Conservation (phyloP, 92 coral and sea anemone genomes). For the Muricea muricata region DNA sequence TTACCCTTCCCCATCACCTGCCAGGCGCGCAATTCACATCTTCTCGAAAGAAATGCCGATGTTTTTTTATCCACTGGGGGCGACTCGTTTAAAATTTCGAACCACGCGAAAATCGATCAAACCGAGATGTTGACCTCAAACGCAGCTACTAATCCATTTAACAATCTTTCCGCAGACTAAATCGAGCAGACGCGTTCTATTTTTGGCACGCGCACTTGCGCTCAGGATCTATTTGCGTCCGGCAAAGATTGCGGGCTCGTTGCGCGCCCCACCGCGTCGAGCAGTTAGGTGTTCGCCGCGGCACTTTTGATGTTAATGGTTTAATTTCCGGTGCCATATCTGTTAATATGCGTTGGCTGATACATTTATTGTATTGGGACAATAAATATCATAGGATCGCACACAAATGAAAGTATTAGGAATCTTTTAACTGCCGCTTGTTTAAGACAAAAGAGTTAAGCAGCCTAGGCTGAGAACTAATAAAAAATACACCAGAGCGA, state of each 20-base stretch:
- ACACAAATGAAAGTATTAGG: constrained; percentile 58
- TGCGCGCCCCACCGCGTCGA: constrained; percentile 43
- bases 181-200: constrained; percentile 4
- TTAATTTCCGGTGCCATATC: constrained; percentile 96
- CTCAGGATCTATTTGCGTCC: constrained; percentile 28
- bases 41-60: constrained; percentile 32
- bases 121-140: constrained; percentile 37
- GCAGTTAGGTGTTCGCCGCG: constrained; percentile 64
- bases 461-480: not conserved
- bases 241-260: constrained; percentile 27
- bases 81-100: constrained; percentile 4
- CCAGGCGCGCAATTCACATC: constrained; percentile 17
- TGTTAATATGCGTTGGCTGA: constrained; percentile 87
- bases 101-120: constrained; percentile 33
- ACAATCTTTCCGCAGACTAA: constrained; percentile 42
- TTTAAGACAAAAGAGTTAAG: not conserved
- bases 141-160: constrained; percentile 47
- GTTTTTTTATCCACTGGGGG: constrained; percentile 43
- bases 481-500: not conserved
- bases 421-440: constrained; percentile 46
- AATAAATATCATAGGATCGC: constrained; percentile 70
- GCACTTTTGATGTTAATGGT: constrained; percentile 89
- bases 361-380: constrained; percentile 71
- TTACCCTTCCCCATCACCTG: not conserved
- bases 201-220: constrained; percentile 2